Conservation (phyloP, 2,888 invertebrate genomes). For the Ormyrus pomaceus region DNA sequence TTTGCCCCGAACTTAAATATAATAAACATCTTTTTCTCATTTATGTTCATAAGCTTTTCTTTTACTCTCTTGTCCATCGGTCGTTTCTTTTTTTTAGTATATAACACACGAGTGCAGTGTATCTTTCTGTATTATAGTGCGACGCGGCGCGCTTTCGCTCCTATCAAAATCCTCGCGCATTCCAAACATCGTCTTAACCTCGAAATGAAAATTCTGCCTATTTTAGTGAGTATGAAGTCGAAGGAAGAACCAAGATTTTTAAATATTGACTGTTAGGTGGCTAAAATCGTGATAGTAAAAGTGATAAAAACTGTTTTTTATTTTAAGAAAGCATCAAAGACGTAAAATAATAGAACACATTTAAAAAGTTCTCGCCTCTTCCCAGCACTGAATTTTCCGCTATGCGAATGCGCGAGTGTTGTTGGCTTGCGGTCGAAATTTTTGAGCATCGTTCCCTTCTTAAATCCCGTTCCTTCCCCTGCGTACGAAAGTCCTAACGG, state of each 20-base stretch:
- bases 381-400: conserved; percentile 2
- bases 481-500: conserved; percentile 14
- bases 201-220: conserved; percentile 29
- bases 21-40: conserved; percentile 66
- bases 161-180: conserved; percentile 9
- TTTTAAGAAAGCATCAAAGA: conserved; percentile 20
- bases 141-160: conserved; percentile 31
- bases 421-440: conserved; percentile 4
- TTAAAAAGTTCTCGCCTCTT: conserved; percentile 23
- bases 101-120: conserved; percentile 57
- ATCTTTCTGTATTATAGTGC: conserved; percentile 51
- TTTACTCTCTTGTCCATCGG: conserved; percentile 57
- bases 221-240: conserved; percentile 40
- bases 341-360: conserved; percentile 29
- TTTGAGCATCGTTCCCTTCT: conserved; percentile 1
- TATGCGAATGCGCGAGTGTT: conserved; percentile 31
- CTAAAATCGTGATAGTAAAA: conserved; percentile 45
- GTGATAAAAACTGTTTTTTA: not conserved
- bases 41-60: conserved; percentile 55
- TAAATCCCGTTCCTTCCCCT: not conserved
- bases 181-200: conserved; percentile 12
- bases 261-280: conserved; percentile 46
- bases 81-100: conserved; percentile 61
- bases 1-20: conserved; percentile 74
- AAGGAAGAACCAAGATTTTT: conserved; percentile 56